Percentiles rank a stretch among this genome's conserved stretches.
These are phyloP conservation scores for Heliconius eleuchia DNA, from an alignment of 1,140 invertebrate species.

Conservation along the genomic window DNA sequence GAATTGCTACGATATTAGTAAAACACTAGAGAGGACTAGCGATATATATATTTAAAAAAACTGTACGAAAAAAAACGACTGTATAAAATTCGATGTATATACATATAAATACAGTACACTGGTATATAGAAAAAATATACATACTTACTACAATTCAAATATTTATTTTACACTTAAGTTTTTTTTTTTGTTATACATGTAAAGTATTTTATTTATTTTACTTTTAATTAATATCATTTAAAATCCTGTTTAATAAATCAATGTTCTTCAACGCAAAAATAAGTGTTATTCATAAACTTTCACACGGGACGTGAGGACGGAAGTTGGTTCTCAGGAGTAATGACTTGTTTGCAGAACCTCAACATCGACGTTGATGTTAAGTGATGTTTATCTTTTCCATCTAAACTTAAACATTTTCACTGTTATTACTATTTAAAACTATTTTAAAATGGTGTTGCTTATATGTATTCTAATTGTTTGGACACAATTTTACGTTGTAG, in stretches of 20 bases:
- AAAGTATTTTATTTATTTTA: background rate
- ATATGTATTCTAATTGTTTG: too few relatives aligned
- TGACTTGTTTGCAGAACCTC: conserved; percentile 4
- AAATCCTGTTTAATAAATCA: background rate
- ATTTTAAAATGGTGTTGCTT: too few relatives aligned
- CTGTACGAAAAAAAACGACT: too few relatives aligned
- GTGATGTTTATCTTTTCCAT: background rate
- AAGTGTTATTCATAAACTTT: conserved; percentile 9
- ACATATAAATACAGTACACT: background rate
- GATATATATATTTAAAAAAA: too few relatives aligned
- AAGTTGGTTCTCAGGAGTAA: conserved; percentile 17
- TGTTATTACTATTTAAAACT: too few relatives aligned
- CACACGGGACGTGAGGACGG: conserved; percentile 17
- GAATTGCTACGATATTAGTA: background rate
- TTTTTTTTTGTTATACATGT: too few relatives aligned
- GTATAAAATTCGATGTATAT: background rate
- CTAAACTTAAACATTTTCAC: background rate
- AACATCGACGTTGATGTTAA: background rate
- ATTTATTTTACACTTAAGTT: background rate
- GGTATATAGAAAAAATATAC: background rate
- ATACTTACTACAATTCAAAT: background rate
- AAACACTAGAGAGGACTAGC: background rate
- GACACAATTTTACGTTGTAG: too few relatives aligned
- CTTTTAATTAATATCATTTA: background rate
- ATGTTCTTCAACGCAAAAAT: background rate